Conservation (phyloP, 2,113 vertebrate species). For the Gymnobelideus leadbeateri region DNA sequence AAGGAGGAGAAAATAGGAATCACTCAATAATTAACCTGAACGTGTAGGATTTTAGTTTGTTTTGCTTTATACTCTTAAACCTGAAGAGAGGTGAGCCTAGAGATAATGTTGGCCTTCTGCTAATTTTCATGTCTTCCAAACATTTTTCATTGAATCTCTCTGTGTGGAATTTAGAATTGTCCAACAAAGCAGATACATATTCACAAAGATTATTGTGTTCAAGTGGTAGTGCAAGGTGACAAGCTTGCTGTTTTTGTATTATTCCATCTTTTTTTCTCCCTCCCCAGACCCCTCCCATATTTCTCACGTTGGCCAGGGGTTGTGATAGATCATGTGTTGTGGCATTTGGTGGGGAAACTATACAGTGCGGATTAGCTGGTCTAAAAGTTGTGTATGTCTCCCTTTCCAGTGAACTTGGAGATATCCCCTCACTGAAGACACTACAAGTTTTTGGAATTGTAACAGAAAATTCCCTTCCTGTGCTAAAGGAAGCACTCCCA, state of each 20-base stretch:
- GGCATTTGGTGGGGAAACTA: background rate
- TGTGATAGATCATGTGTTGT: background rate
- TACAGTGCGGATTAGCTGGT: background rate
- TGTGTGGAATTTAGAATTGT: background rate
- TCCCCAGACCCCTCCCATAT: background rate
- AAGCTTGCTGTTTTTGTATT: background rate
- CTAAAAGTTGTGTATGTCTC: constrained; percentile 62
- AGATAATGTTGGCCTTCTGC: background rate
- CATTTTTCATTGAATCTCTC: background rate
- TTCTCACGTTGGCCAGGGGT: background rate
- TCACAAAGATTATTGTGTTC: background rate
- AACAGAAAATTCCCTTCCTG: constrained; percentile 85
- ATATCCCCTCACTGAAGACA: constrained; percentile 85
- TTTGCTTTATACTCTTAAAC: background rate
- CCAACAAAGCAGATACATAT: background rate
- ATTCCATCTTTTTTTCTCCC: background rate
- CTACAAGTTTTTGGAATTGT: constrained; percentile 94
- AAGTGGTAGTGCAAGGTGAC: background rate
- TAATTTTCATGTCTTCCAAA: background rate
- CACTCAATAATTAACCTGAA: background rate
- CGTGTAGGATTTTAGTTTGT: background rate
- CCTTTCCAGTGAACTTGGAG: constrained; percentile 88
- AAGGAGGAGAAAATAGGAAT: background rate
- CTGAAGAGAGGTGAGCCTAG: background rate
- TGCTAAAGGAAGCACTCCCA: constrained; percentile 88